Base-by-base conservation (phyloP, 2,797 vertebrate genomes). In the Centroberyx gerrardi region DNA sequence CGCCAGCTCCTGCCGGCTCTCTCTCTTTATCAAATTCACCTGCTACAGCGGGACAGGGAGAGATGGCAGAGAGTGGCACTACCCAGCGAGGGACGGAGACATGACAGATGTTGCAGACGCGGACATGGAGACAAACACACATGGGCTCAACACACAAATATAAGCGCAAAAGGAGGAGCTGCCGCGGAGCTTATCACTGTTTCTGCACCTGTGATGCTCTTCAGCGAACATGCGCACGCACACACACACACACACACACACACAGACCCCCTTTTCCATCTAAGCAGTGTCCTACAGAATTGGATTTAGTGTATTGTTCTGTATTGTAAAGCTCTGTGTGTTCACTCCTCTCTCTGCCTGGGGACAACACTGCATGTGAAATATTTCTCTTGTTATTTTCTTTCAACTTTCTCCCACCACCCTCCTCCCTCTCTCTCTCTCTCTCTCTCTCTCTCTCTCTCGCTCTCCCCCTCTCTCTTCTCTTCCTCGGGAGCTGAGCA, bases 1-100 rank as follows among this genome's bases (percentile, higher is more conserved):
- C 65, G 44, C 27, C 48, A 68, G 54, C 66, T 54, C 36, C 71
- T 14, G 49, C 62, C 44, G 13, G 60, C 63, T 48, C 70, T 67
- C 61, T 66, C 62, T 68, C 81, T 84, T 51, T 72, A 86, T 85
- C 69, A 68, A 48, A 60, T 63, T 84, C 83, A 80, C 63, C 78
- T 79, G 74, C 59, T 74, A 22, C 40, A 63, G 38, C 48, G 55
- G 62, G 53, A 67, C 48, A 53, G 33, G 61, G n/a, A 72, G 69
- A 62, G 28, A 62, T 55, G 73, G 68, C 49, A 60, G 31, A 60
- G 31, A 8, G 68, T 27, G 40, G 44, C 65, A 67, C 42, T 51
- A 53, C 72, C 3, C 44, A 72, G 49, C 49, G 64, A 48, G 58
- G 13, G 14, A 31, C 46, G 3, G 44, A 46, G 62, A 55, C 60